Evolutionary conservation across 35 echinoderm and acorn worm genomes (phyloP).

Genomic region (Nesometra sesokonis): DNA sequence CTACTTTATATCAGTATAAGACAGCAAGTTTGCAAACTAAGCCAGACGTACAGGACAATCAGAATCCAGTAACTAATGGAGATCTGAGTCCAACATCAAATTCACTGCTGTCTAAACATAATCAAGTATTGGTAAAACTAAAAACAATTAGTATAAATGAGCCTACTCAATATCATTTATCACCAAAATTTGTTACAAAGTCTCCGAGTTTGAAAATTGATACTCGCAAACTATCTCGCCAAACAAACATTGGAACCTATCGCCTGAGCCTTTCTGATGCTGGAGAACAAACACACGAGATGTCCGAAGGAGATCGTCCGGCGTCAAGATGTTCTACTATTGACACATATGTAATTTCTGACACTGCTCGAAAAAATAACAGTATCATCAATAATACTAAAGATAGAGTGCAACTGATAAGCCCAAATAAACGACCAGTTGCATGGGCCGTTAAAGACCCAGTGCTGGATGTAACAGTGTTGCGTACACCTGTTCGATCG

Average conservation of each 20-base stretch:
- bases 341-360: conserved; percentile 76
- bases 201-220: background rate
- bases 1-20: background rate
- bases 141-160: background rate
- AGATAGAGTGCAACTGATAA: background rate
- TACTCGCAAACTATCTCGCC: background rate
- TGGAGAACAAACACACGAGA: background rate
- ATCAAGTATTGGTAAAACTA: background rate
- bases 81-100: too few species aligned
- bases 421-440: background rate
- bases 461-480: background rate
- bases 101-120: too few species aligned
- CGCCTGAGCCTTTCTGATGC: background rate
- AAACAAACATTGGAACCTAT: background rate
- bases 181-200: background rate
- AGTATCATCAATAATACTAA: background rate
- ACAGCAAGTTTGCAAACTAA: background rate
- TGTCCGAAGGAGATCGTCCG: background rate
- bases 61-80: background rate
- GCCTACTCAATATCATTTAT: background rate
- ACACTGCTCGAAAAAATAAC: background rate
- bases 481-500: background rate
- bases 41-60: background rate
- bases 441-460: background rate
- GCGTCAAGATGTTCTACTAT: conserved; percentile 77